Evolutionary conservation across 2,888 invertebrate species (phyloP).

Genomic region (Drosophila testacea): DNA sequence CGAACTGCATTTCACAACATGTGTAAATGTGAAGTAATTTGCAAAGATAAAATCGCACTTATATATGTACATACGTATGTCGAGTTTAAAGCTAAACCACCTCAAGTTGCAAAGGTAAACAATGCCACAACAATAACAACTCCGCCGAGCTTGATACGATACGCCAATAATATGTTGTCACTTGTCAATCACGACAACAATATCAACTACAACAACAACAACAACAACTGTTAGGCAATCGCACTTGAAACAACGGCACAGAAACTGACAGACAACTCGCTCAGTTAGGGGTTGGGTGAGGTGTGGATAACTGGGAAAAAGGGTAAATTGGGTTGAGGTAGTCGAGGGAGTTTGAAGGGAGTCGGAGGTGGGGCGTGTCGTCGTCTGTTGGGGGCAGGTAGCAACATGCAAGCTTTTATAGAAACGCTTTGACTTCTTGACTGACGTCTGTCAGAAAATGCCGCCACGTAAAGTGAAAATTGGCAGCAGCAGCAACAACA

Average conservation of each 20-base stretch:
- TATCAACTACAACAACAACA: constrained; percentile 42
- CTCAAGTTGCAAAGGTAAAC: constrained; percentile 60
- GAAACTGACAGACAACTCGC: constrained; percentile 30
- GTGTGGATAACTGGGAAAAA: constrained; percentile 11
- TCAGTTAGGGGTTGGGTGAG: constrained; percentile 12
- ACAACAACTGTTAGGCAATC: constrained; percentile 31
- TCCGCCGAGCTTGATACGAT: constrained; percentile 64
- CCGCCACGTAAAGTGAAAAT: constrained; percentile 79
- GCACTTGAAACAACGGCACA: constrained; percentile 60
- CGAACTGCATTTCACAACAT: constrained; percentile 26
- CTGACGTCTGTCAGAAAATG: constrained; percentile 79
- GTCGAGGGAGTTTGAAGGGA: background rate
- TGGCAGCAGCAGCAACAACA: constrained; percentile 59
- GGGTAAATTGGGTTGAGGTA: constrained; percentile 15
- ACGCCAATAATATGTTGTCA: constrained; percentile 81
- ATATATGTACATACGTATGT: background rate
- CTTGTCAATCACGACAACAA: constrained; percentile 75
- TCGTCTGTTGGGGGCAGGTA: background rate
- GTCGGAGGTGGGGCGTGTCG: background rate
- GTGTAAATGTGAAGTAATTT: constrained; percentile 40
- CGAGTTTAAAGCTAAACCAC: constrained; percentile 31
- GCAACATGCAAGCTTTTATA: constrained; percentile 48
- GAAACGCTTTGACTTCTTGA: constrained; percentile 65
- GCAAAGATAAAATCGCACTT: constrained; percentile 33
- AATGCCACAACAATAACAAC: constrained; percentile 43